A percentile compares a stretch with the other conserved stretches of the same genome.
Conservation (phyloP, 2,888 invertebrate genomes). For the Drosophila diplacantha region DNA sequence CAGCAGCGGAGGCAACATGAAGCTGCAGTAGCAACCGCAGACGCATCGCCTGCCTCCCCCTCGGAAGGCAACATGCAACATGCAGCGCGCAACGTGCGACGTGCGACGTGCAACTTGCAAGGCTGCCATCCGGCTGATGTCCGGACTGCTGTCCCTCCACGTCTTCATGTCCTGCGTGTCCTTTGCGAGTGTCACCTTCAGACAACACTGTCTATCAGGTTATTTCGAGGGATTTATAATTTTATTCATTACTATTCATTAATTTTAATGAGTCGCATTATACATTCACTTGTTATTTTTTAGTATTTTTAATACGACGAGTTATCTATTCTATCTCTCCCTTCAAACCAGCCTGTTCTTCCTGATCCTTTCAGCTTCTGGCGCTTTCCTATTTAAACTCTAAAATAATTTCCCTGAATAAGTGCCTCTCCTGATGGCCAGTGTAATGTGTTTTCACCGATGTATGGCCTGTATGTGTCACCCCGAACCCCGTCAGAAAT, state of each 20-base stretch:
- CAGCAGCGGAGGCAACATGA: conserved; percentile 29
- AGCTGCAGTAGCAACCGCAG: conserved; percentile 46
- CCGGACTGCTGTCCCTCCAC: conserved; percentile 5
- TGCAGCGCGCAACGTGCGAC: conserved; percentile 2
- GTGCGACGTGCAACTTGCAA: conserved; percentile 24
- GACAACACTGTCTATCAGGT: conserved; percentile 44
- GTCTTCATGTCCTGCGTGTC: conserved; percentile 10
- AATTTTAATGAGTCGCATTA: too few species aligned
- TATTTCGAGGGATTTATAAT: too few species aligned
- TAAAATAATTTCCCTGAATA: not conserved
- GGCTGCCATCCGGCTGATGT: conserved; percentile 10
- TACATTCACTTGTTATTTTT: too few species aligned
- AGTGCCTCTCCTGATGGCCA: conserved; percentile 22
- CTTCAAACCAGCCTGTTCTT: too few species aligned
- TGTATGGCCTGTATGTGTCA: conserved; percentile 41
- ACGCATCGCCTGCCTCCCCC: conserved; percentile 51
- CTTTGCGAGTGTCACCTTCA: conserved; percentile 46
- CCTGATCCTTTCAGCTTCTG: not conserved
- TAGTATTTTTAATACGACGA: too few species aligned
- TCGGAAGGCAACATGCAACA: conserved; percentile 12
- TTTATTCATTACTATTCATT: not conserved
- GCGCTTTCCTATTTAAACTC: too few species aligned
- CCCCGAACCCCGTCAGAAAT: not conserved
- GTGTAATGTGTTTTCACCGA: conserved; percentile 60
- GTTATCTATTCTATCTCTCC: too few species aligned